Base-by-base conservation (phyloP, 2,888 invertebrate genomes). In the Stenichneumon culpator region DNA sequence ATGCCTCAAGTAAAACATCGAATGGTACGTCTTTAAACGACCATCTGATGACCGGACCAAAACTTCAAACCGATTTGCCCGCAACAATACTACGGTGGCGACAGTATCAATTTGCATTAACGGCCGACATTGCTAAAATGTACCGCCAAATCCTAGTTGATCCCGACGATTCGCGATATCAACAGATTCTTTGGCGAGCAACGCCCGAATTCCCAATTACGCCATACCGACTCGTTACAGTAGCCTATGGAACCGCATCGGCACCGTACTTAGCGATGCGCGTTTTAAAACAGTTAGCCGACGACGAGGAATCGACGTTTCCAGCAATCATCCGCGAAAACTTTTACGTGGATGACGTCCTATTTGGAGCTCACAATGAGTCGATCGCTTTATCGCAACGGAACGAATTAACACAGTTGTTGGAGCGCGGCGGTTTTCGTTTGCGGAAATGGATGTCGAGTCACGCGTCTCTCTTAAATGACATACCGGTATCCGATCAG, bases 341-440 rank as follows among this genome's bases (percentile, higher is more conserved):
- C 39, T 84, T 88, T 44, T 91, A 91, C 52, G 87, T 91, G 6
- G 78, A 84, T 28, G 78, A 84, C 36, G 60, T 84, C 0, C 25
- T 74, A 2, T 68, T 74, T 11, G 81, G 84, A 4, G 72, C 82
- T n/a, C 44, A 80, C n/a, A 54, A 80, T 16, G 9, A 39, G 7
- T 5, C 14, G 0, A 9, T 16, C 0, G 74, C 79, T 1, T 19
- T 19, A 0, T 50, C 57, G 14, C 47, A 14, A 9, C 69, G 74
- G 2, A 25, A 69, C 7, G 36, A 83, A 25, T 28, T 83, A 4
- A 44, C 57, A 39, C 3, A 28, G 6, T 25, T 28, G 67, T 28
- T n/a, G 3, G n/a, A 22, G 1, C 68, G 57, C n/a, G 82, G 75
- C n/a, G 22, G 65, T 3, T 83, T 83, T 32, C 11, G 16, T 4